Base-by-base conservation (phyloP, 2,113 vertebrate genomes). In the Malurus melanocephalus region DNA sequence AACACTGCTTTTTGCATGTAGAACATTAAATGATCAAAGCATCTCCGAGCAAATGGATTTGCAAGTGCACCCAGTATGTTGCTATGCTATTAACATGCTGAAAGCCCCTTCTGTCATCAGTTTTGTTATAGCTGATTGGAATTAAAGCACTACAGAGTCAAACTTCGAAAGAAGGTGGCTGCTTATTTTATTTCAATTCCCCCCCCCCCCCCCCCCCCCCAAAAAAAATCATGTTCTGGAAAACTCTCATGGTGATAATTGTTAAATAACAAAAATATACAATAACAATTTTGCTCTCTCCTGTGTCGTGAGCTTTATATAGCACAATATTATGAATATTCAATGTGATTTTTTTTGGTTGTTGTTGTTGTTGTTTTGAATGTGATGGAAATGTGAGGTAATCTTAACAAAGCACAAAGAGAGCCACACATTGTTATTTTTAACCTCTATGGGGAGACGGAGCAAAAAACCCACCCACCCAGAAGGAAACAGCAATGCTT, bases 401-500 rank as follows among this genome's bases (percentile, higher is more conserved):
- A 82, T 77, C 42, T 80, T 78, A 75, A 66, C 48, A 88, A 66
- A 85, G 69, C 61, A 75, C 42, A 76, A 52, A 89, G 81, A 79
- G 49, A 95, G 49, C 53, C 59, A 60, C 0, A 4, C 49, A 55
- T 72, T 45, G 38, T 85, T 94, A 80, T 86, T 84, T 90, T 94
- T 87, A 89, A 93, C 65, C 71, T 95, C 82, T 72, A 3, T 57
- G 60, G 67, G 43, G 46, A 83, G 73, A 92, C 0, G 0, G 46
- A 88, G 73, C 42, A 90, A 94, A 87, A 49, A 88, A 38, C 88
- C 61, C 48, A 78, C 71, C 53, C 30, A 7, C 55, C 71, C 65
- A 52, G 86, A 89, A 94, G 48, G 78, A 93, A 88, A 90, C 45
- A 90, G 33, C 61, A 94, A 85, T 68, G 45, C 19, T 76, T 93